A percentile compares a stretch with the other conserved stretches of the same genome.
Evolutionary conservation across 1,140 invertebrate genomes (phyloP).

Genomic region (Papilio dardanus): DNA sequence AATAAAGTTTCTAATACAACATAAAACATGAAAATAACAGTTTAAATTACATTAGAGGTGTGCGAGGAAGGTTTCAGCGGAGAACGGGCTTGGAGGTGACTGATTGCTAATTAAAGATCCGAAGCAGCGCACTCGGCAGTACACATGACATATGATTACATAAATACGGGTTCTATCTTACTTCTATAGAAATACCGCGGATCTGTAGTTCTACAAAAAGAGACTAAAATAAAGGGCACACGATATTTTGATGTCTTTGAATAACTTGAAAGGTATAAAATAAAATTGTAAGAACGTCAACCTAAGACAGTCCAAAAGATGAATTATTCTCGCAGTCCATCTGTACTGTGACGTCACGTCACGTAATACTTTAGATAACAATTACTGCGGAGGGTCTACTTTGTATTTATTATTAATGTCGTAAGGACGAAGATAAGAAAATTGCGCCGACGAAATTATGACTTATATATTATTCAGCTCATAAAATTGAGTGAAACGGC

Average conservation of each 20-base stretch:
- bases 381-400: neutral
- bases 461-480: constrained; percentile 3
- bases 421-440: neutral
- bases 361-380: constrained; percentile 9
- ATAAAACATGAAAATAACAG: neutral
- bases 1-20: neutral
- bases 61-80: neutral
- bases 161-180: neutral
- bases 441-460: neutral
- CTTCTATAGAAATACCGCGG: no score
- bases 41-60: constrained; percentile 2
- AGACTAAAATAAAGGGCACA: no score
- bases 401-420: constrained; percentile 9
- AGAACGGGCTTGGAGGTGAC: neutral
- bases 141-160: neutral
- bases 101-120: constrained; percentile 10
- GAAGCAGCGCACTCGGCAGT: neutral
- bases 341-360: neutral
- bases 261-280: no score
- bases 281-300: no score
- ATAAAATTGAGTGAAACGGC: constrained; percentile 1
- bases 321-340: constrained; percentile 6
- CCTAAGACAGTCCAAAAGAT: neutral
- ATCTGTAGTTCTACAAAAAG: no score
- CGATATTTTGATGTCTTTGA: no score